phyloP scores from a whole-genome alignment of 2,113 vertebrate genomes.

The Clarias batrachus region DNA sequence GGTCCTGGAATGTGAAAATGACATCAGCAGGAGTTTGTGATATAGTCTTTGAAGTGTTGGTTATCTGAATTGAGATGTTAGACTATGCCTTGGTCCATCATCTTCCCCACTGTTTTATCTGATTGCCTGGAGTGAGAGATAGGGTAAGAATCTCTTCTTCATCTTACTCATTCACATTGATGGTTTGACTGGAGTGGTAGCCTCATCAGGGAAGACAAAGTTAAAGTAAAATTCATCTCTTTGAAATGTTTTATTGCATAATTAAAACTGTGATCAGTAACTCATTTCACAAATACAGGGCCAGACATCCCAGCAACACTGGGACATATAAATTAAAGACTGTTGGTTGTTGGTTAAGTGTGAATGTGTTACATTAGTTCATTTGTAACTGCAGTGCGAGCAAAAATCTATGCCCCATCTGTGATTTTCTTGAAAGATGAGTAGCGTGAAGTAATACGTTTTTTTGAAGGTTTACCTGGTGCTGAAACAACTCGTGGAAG shows the following conservation, averaged over 20 bases:
- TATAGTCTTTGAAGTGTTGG: constrained; percentile 49
- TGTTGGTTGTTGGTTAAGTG: too few species aligned
- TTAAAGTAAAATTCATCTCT: constrained; percentile 1
- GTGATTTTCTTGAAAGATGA: too few species aligned
- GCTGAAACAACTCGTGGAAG: too few species aligned
- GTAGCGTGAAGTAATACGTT: too few species aligned
- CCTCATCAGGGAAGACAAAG: neutral
- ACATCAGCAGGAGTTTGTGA: constrained; percentile 25
- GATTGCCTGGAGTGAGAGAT: constrained; percentile 40
- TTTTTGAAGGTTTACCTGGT: too few species aligned
- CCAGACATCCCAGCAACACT: neutral
- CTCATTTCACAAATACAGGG: neutral
- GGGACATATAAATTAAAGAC: too few species aligned
- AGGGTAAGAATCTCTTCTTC: constrained; percentile 38
- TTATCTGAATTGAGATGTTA: constrained; percentile 42
- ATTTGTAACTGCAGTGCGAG: too few species aligned
- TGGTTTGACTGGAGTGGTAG: constrained; percentile 8
- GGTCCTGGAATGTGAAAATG: constrained; percentile 31
- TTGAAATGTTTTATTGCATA: constrained; percentile 6
- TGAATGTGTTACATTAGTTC: too few species aligned
- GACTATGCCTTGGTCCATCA: constrained; percentile 33
- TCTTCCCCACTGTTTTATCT: constrained; percentile 48
- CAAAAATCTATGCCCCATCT: too few species aligned
- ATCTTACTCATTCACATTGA: constrained; percentile 32
- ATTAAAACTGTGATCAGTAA: neutral